Conservation (phyloP, 2,797 vertebrate species). For the Eulemur mongoz region DNA sequence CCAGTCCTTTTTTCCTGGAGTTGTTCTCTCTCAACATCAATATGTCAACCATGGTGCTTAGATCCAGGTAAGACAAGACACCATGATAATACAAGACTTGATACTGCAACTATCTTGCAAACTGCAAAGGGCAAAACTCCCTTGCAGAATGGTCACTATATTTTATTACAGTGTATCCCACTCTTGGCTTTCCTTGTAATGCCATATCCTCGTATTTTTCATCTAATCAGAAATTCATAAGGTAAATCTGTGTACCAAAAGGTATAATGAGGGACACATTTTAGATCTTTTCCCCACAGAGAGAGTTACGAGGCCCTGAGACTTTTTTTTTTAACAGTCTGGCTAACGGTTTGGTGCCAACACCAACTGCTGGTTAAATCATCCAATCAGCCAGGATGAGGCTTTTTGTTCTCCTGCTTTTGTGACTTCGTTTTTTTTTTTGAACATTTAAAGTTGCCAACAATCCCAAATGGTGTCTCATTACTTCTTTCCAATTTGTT, state of each 20-base stretch:
- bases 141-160: neutral
- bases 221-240: slow-evolving; percentile 28
- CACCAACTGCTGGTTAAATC: slow-evolving; percentile 70
- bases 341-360: slow-evolving; percentile 63
- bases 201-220: neutral
- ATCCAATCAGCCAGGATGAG: slow-evolving; percentile 58
- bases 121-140: neutral
- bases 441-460: slow-evolving; percentile 69
- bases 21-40: neutral
- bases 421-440: slow-evolving; percentile 46
- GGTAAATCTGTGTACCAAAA: slow-evolving; percentile 28
- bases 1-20: neutral
- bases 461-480: slow-evolving; percentile 64
- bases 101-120: neutral
- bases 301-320: slow-evolving; percentile 36
- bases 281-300: slow-evolving; percentile 46
- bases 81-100: neutral
- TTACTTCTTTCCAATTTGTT: slow-evolving; percentile 42
- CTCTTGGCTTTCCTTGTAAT: neutral
- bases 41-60: neutral
- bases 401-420: slow-evolving; percentile 66
- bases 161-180: neutral
- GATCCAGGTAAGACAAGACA: neutral
- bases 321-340: slow-evolving; percentile 56
- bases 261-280: neutral